phyloP scores from a whole-genome alignment of 2,113 vertebrate genomes.

The Leptobrachium leishanense region DNA sequence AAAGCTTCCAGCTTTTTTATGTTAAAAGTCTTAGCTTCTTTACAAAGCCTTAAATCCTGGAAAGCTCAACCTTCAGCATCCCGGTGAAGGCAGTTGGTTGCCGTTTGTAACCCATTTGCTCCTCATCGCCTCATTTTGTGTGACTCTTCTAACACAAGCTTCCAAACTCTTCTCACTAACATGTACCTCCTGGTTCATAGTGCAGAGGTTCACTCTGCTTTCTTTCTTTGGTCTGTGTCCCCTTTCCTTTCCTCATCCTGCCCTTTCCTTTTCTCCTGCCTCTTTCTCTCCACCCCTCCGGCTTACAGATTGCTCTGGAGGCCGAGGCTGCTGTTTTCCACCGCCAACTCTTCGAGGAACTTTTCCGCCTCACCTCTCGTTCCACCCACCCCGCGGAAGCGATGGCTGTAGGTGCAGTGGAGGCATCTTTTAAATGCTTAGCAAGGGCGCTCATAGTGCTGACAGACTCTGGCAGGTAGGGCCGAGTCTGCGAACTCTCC shows the following conservation, averaged over 20 bases:
- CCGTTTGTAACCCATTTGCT: conserved; percentile 11
- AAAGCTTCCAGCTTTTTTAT: too few relatives aligned
- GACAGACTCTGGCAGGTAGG: conserved; percentile 98
- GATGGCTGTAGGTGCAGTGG: conserved; percentile 92
- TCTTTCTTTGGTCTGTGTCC: conserved; percentile 59
- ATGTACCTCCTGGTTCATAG: conserved; percentile 16
- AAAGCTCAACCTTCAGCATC: not conserved
- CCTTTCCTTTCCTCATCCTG: conserved; percentile 48
- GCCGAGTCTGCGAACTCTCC: conserved; percentile 52
- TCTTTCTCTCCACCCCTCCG: conserved; percentile 55
- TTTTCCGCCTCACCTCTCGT: conserved; percentile 68
- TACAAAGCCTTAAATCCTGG: too few relatives aligned
- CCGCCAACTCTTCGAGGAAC: conserved; percentile 79
- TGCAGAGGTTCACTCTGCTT: conserved; percentile 53
- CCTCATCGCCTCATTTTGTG: not conserved
- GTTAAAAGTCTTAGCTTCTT: too few relatives aligned
- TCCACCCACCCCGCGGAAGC: conserved; percentile 86
- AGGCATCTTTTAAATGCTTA: conserved; percentile 97
- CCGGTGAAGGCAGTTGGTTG: conserved; percentile 23
- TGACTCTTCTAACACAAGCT: conserved; percentile 2
- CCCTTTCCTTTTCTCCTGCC: conserved; percentile 53
- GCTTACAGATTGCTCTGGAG: conserved; percentile 79
- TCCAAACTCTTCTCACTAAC: conserved; percentile 3
- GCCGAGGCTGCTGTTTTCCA: conserved; percentile 65
- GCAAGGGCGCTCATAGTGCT: conserved; percentile 92